These are phyloP conservation scores for Nematostella vectensis DNA, from an alignment of 92 coral and sea anemone species.

Conservation along the genomic window DNA sequence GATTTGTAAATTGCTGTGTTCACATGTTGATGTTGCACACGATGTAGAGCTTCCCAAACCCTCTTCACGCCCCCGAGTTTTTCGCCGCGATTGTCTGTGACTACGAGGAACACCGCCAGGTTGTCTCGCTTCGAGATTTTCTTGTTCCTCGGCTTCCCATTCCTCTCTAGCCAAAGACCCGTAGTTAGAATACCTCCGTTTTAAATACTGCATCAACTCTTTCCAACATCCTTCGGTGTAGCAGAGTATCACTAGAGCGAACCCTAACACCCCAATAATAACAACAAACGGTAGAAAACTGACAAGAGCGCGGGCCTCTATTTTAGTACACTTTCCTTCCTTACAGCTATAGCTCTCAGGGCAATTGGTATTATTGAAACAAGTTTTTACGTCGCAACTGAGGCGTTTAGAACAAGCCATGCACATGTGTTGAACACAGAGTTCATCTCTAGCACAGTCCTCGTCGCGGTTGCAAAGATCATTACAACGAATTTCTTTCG, in stretches of 20 bases:
- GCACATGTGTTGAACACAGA: constrained; percentile 21
- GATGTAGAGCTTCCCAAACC: not conserved
- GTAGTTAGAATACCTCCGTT: constrained; percentile 12
- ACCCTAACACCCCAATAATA: constrained; percentile 22
- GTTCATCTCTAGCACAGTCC: constrained; percentile 18
- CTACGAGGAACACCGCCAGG: constrained; percentile 4
- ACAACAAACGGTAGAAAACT: constrained; percentile 21
- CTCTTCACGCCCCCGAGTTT: not conserved
- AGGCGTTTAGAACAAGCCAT: constrained; percentile 13
- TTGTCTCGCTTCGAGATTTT: constrained; percentile 8
- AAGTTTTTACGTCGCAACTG: constrained; percentile 21
- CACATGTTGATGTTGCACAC: not conserved
- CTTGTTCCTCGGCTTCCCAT: constrained; percentile 11
- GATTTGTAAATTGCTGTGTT: too few species aligned
- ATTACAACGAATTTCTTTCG: constrained; percentile 8
- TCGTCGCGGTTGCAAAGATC: constrained; percentile 14
- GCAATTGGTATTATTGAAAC: constrained; percentile 19
- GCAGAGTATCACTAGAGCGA: constrained; percentile 23
- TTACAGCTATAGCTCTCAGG: constrained; percentile 7
- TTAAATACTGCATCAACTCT: constrained; percentile 12
- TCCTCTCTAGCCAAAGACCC: constrained; percentile 24
- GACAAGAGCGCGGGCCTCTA: not conserved
- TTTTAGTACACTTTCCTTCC: constrained; percentile 9
- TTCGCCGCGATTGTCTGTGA: constrained; percentile 3
- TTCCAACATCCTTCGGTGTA: constrained; percentile 42